These are phyloP conservation scores for Syrista parreyssii DNA, from an alignment of 2,888 invertebrate species.

Conservation along the genomic window DNA sequence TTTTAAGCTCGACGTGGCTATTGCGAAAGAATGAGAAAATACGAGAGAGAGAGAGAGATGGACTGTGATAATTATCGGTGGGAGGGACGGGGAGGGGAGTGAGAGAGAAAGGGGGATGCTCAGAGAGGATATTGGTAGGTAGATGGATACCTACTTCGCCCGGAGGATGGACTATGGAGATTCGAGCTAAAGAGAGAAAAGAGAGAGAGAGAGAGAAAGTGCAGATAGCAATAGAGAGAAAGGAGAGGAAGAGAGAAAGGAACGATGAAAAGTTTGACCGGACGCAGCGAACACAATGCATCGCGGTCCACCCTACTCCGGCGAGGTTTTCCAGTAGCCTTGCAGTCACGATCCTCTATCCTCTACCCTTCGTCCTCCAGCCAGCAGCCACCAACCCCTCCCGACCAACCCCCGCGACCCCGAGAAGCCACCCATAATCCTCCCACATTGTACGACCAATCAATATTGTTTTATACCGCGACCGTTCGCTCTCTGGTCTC, in stretches of 20 bases:
- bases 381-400: conserved; percentile 11
- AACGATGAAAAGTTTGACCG: conserved; percentile 54
- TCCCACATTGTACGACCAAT: conserved; percentile 60
- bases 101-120: conserved; percentile 25
- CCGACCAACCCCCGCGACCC: conserved; percentile 30
- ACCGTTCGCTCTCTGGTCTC: conserved; percentile 13
- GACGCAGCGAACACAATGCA: conserved; percentile 56
- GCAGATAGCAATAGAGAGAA: conserved; percentile 12
- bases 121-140: neutral
- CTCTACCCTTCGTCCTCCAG: conserved; percentile 15
- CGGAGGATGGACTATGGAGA: too few relatives aligned
- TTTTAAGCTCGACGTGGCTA: conserved; percentile 34
- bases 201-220: conserved; percentile 32
- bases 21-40: conserved; percentile 33
- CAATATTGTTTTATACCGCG: conserved; percentile 61
- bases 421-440: conserved; percentile 54
- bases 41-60: conserved; percentile 44
- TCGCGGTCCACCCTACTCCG: conserved; percentile 46
- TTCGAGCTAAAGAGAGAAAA: conserved; percentile 12
- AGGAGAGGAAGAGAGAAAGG: conserved; percentile 28
- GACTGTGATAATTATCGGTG: conserved; percentile 59
- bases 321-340: neutral
- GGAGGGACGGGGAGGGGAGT: conserved; percentile 28
- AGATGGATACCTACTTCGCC: too few relatives aligned
- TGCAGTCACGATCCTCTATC: conserved; percentile 16